Percentiles rank a stretch among this genome's conserved stretches.
Conservation (phyloP, 2,113 vertebrate species). For the Aptenodytes patagonicus region DNA sequence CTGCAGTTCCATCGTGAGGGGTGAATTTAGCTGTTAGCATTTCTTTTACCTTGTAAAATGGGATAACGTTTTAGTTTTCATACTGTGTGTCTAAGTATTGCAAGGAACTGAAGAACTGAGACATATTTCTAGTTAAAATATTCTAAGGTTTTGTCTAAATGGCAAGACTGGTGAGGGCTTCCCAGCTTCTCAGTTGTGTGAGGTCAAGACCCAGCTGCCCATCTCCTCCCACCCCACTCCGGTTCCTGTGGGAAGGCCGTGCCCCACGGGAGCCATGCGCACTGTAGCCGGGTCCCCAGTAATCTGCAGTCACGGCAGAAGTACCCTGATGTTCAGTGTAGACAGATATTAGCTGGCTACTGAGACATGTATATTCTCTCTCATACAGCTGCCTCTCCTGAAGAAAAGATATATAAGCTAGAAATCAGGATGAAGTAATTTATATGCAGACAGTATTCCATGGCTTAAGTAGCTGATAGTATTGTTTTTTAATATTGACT, state of each 20-base stretch:
- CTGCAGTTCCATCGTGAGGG: not conserved
- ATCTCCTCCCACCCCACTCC: not conserved
- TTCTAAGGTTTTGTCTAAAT: not conserved
- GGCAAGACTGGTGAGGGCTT: not conserved
- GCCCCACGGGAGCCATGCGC: not conserved
- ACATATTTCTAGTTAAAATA: not conserved
- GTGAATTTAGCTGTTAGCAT: not conserved
- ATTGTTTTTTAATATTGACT: slow-evolving; percentile 18
- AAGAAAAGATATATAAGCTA: not conserved
- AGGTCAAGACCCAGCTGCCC: not conserved
- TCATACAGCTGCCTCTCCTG: not conserved
- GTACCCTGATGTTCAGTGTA: accelerated
- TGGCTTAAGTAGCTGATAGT: not conserved
- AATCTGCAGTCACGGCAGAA: not conserved
- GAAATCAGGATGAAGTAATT: not conserved
- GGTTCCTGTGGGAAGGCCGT: not conserved
- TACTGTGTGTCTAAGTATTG: not conserved
- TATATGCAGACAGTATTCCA: not conserved
- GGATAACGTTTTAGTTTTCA: not conserved
- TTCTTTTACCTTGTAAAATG: not conserved
- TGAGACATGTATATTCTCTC: not conserved
- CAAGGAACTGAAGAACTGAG: not conserved
- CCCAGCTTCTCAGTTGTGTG: not conserved
- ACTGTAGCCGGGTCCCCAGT: not conserved
- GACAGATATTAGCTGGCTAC: not conserved